Evolutionary conservation across 2,797 vertebrate species (phyloP), one percentile per base, ranked within the genome.

Genomic region (Delichon dasypus): DNA sequence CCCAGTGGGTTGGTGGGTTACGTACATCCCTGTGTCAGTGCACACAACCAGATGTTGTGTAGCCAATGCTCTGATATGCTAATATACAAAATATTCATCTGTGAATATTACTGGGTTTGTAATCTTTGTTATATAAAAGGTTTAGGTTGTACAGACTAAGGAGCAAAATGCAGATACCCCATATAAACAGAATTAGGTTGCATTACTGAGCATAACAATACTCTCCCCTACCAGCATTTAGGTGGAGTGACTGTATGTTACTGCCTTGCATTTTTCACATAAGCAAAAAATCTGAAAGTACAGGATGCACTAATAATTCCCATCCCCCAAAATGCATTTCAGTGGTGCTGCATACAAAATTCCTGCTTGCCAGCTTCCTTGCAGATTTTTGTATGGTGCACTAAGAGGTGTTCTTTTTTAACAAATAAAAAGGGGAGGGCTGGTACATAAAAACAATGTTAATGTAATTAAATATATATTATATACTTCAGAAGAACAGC

Each of bases 361-460:
- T 96, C 96, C 96, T 95, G 96, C 98, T 97, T 94, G 93, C 80
- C 97, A 94, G 97, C 97, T 98, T 98, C 94, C 94, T 74, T 89
- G 29, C 76, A 58, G 94, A 89, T 96, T 98, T 98, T 98, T 97
- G 96, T 98, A 98, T 96, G 96, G 98, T 98, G 98, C 98, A 98
- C 98, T 98, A 98, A 98, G 97, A 97, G 96, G 90, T 97, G 81
- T 96, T 97, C 96, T 97, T 98, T 98, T 98, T 82, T 90, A 95
- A 94, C 44, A 81, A 85, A 89, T 54, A 65, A 91, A 84, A 88
- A 97, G 98, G 92, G 98, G 97, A 97, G 78, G 96, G 97, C 98
- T 98, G 97, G 97, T 98, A 98, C 98, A 97, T 95, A 97, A 97
- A 97, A 96, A 97, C 97, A 87, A 93, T 95, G 93, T 94, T 96